Base-by-base conservation (phyloP, 2,113 vertebrate genomes). In the Callopanchax toddi region DNA sequence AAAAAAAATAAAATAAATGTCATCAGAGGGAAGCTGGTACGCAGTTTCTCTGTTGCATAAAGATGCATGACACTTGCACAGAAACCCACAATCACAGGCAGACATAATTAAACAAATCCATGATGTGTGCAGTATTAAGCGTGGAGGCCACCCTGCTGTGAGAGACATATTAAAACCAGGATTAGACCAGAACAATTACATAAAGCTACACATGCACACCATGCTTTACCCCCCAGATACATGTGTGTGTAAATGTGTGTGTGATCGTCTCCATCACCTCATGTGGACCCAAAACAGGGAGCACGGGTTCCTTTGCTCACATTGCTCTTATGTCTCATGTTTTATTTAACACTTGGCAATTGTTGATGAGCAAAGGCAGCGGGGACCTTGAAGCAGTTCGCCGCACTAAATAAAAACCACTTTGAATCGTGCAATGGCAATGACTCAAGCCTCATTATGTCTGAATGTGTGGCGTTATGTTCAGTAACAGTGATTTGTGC, bases 181-280 rank as follows among this genome's bases (percentile, higher is more conserved):
- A 88, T 88, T 84, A 84, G 74, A 68, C 80, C 74, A 66, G 87
- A 87, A 87, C 87, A 81, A 86, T 87, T 83, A 84, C 64, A 83
- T 76, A 78, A 81, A 67, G 78, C 74, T 59, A 78, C 80, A 82
- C 56, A 84, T 72, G 57, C 26, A 71, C 59, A 78, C 58, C 59
- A 50, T 23, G 6, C 42, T 18, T 6, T 20, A 53, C 75, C 50
- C 32, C n/a, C 37, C 1, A 13, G 62, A 60, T 54, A 50, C 32
- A 43, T 39, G 22, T 36, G 43, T 25, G 32, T 42, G 34, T 17
- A 52, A 25, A 42, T 46, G 58, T 61, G 48, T 42, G 56, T 17
- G 39, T 45, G 60, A 67, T 67, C 22, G 53, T 64, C 57, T 62
- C 25, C 46, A 62, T 58, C 67, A 26, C 78, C 60, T 76, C 45